A percentile compares a stretch with the other conserved stretches of the same genome.
Evolutionary conservation across 2,113 vertebrate species (phyloP).

Genomic region (Petromus typicus): DNA sequence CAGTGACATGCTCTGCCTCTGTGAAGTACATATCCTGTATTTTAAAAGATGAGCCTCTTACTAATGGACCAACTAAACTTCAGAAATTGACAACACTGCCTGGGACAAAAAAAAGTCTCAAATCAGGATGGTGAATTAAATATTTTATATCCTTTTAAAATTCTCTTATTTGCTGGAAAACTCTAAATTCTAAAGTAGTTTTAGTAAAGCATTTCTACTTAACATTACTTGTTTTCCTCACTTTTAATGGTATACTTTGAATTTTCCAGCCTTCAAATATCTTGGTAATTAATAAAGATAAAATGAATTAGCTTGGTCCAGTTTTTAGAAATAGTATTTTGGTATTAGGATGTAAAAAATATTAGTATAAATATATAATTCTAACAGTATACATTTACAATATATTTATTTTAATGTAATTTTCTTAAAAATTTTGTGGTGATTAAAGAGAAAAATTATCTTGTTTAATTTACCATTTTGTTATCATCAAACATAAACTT

Average conservation of each 20-base stretch:
- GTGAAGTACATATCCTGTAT: slow-evolving; percentile 29
- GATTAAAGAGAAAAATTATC: not conserved
- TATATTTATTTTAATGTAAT: slow-evolving; percentile 1
- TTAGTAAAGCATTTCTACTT: slow-evolving; percentile 10
- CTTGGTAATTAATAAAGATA: not conserved
- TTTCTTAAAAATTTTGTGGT: slow-evolving; percentile 38
- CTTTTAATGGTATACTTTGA: not conserved
- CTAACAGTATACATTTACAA: not conserved
- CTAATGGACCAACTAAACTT: not conserved
- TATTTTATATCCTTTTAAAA: slow-evolving; percentile 18
- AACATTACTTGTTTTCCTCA: not conserved
- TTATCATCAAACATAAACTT: slow-evolving; percentile 26
- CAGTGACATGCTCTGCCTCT: not conserved
- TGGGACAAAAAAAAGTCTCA: not conserved
- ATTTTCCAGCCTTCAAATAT: not conserved
- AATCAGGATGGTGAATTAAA: not conserved
- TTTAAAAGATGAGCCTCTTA: slow-evolving; percentile 59
- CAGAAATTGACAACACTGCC: not conserved
- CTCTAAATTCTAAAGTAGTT: not conserved
- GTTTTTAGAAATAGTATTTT: slow-evolving; percentile 16
- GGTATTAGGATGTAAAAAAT: slow-evolving; percentile 15
- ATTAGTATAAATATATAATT: not conserved
- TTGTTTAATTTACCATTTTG: slow-evolving; percentile 42
- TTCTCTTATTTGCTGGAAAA: slow-evolving; percentile 18
- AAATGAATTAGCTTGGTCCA: not conserved